Evolutionary conservation across 1,140 invertebrate genomes (phyloP), one percentile per base, ranked within the genome.

Genomic region (Branchinecta lindahli): DNA sequence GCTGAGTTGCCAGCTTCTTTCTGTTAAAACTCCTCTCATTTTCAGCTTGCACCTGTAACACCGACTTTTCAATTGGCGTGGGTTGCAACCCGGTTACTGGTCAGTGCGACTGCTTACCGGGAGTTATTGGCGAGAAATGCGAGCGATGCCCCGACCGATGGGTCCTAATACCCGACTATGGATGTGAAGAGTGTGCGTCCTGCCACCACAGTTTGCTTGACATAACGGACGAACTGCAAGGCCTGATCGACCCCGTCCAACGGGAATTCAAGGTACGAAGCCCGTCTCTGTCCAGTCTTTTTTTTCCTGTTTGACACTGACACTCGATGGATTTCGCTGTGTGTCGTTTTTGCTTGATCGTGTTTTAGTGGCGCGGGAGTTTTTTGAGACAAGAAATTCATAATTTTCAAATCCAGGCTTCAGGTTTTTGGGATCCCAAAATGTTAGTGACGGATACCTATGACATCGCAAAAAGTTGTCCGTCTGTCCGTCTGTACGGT

Each of bases 111-210:
- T 99, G 96, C 81, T 79, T 98, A 33, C 92, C 91, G 0, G 95
- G 94, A 15, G 96, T 98, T 0, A 87, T 94, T 61, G 96, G 96
- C 0, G 88, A 92, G 75, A 93, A 92, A 76, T 99, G 96, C 79
- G 93, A 98, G 74, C 85, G 88, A 7, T 99, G 96, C 79, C 91
- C 93, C 0, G 83, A 89, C 74, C 84, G 94, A 75, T 93, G 87
- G 85, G 85, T 88, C 0, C 81, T 89, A 71, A 84, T 88, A 9
- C 83, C 85, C 52, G 83, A 85, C 20, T 78, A 84, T 69, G 88
- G 88, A 2, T 91, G 89, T 75, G 82, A 85, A 75, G 85, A 87
- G 72, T 98, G 95, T 79, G 91, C 92, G 79, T 87, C 85, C 18
- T 98, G 95, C 77, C 88, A 89, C 2, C 87, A 95, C 76, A 85